Conservation (phyloP, 1,140 invertebrate genomes). For the Drosophila nigrodunni region DNA sequence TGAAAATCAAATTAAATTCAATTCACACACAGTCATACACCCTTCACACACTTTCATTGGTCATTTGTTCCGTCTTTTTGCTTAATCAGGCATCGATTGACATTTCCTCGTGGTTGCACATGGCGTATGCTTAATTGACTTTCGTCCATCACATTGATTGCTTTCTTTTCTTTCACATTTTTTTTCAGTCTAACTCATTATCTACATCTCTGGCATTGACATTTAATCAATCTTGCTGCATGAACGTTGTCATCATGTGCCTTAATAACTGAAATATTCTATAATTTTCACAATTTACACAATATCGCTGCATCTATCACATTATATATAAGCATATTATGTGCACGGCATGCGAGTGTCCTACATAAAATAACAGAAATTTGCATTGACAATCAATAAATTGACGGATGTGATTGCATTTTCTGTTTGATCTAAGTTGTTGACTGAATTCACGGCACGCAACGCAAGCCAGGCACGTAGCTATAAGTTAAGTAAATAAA, state of each 20-base stretch:
- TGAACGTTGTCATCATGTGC: constrained; percentile 2
- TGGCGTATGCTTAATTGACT: constrained; percentile 44
- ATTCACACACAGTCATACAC: background rate
- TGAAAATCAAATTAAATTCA: constrained; percentile 11
- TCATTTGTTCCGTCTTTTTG: background rate
- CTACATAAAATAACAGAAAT: constrained; percentile 16
- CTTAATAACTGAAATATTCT: constrained; percentile 20
- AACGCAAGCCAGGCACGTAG: background rate
- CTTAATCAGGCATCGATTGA: constrained; percentile 31
- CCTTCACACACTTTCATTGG: background rate
- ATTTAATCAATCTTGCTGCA: constrained; percentile 33
- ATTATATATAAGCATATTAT: constrained; percentile 25
- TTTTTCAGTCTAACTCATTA: constrained; percentile 34
- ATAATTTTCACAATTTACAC: constrained; percentile 7
- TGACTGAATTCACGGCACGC: constrained; percentile 2
- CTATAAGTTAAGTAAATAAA: background rate
- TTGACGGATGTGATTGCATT: constrained; percentile 6
- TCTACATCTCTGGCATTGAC: constrained; percentile 8
- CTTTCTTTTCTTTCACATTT: background rate
- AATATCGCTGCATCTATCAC: constrained; percentile 5
- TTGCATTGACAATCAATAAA: constrained; percentile 42
- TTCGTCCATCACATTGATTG: constrained; percentile 29
- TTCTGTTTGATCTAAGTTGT: constrained; percentile 1
- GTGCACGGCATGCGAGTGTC: constrained; percentile 11
- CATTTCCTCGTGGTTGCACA: constrained; percentile 22